Conservation (phyloP, 2,113 vertebrate genomes). For the Strix uralensis region DNA sequence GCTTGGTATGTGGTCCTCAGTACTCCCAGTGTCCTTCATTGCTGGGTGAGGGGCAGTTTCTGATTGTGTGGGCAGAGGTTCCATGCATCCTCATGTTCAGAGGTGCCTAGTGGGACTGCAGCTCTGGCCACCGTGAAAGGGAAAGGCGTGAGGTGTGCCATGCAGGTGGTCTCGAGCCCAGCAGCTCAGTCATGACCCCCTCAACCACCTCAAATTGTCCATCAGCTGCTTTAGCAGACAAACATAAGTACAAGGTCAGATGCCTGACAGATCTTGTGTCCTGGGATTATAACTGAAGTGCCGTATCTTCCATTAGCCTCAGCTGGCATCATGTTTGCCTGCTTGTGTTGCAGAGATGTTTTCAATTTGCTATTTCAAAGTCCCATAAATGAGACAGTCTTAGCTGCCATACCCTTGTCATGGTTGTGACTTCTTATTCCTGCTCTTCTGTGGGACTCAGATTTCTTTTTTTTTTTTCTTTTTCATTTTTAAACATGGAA, state of each 20-base stretch:
- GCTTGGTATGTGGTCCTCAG: neutral
- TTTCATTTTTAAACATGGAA: neutral
- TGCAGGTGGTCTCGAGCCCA: neutral
- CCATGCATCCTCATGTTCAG: neutral
- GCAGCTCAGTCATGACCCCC: neutral
- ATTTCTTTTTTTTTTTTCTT: neutral
- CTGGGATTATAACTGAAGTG: neutral
- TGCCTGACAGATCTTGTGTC: neutral
- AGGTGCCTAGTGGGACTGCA: neutral
- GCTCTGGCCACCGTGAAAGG: rapidly evolving
- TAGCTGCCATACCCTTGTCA: neutral
- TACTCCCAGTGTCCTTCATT: neutral
- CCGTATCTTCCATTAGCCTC: neutral
- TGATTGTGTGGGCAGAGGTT: neutral
- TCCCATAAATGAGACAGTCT: neutral
- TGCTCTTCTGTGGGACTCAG: neutral
- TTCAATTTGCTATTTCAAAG: neutral
- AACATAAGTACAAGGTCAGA: neutral
- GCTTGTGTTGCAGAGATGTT: neutral
- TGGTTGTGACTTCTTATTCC: neutral
- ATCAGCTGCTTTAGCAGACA: neutral
- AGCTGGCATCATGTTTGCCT: neutral
- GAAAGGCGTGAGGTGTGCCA: neutral
- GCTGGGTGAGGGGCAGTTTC: neutral
- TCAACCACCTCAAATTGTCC: neutral